Evolutionary conservation across 1,140 invertebrate genomes (phyloP), one percentile per base, ranked within the genome.

Genomic region (Leptinotarsa undecemlineata): DNA sequence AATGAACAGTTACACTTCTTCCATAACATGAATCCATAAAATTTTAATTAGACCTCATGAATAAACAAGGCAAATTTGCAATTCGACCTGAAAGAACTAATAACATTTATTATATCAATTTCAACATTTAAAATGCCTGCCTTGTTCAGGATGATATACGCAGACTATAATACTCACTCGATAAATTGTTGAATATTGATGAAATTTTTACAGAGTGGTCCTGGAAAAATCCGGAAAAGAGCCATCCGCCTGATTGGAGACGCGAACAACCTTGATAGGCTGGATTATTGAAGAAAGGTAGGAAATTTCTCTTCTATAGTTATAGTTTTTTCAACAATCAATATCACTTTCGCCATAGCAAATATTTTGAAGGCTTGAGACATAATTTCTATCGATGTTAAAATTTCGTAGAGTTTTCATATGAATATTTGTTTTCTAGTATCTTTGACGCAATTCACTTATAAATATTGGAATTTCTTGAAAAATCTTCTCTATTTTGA

Each of bases 161-260:
- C 51, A 57, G 51, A 57, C 15, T 19, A 57, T 57, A 19, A 57
- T 17, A 57, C 15, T 17, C 51, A 57, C 17, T 57, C 51, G 51
- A 57, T 57, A 57, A 57, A 57, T 57, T 57, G 51, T 57, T 57
- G 51, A 57, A 57, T 57, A 57, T 57, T 57, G 51, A 57, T 57
- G 51, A 57, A 57, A 4, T 57, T 57, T 57, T 17, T 57, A 57
- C 51, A 57, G 17, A 17, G 51, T 57, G 51, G 14, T 4, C n/a
- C 26, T 33, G 51, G 0, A 15, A 57, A 57, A 57, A n/a, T 51
- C 0, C 48, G 15, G 17, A 13, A 51, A 51, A 13, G 4, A 51
- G 17, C 17, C 17, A 11, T 14, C 14, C 3, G 48, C 13, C 17
- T 51, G 13, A 51, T 15, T n/a, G 48, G 17, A 51, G 13, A n/a